Base-by-base conservation (phyloP, 64 coral and sea anemone genomes). In the Montipora foliosa region DNA sequence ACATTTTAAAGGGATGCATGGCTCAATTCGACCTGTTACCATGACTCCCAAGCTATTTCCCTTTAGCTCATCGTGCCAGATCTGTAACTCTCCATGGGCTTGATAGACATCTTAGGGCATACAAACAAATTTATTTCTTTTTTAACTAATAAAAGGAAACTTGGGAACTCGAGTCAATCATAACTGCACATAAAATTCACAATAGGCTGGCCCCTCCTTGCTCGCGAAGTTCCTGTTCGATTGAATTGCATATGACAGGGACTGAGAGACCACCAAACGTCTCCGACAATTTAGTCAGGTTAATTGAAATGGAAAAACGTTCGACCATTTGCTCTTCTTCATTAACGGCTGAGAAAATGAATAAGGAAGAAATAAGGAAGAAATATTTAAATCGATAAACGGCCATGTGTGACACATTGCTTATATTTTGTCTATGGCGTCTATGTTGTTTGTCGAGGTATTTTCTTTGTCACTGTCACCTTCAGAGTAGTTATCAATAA, bases 171-270 rank as follows among this genome's bases (percentile, higher is more conserved):
- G 53, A 8, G 53, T 57, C 53, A 57, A 57, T 57, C 53, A 57
- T 57, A 57, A 57, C 11, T 57, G 11, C 6, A 57, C 6, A 57
- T 55, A 5, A 61, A 79, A 79, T 90, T 77, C 89, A 81, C 81
- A 21, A 90, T 80, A 47, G 77, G 77, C 77, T 90, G 75, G 12
- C 89, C 47, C 61, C 88, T 61, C 88, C 88, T 79, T 79, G 88
- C 7, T 79, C 74, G 17, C 88, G 50, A 62, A 90, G 76, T 66
- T 90, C 75, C 57, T 90, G 76, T 22, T 90, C 61, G 45, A 90
- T 90, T 25, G 89, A 29, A 52, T 76, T 81, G 62, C 62, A 90
- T 14, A 90, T 15, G 21, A 80, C 49, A 20, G 53, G 57, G 61
- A 90, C 60, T 5, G 89, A 90, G 8, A 90, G 76, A 7, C 47